phyloP scores from a whole-genome alignment of 2,797 vertebrate species.

The Lutjanus campechanus region DNA sequence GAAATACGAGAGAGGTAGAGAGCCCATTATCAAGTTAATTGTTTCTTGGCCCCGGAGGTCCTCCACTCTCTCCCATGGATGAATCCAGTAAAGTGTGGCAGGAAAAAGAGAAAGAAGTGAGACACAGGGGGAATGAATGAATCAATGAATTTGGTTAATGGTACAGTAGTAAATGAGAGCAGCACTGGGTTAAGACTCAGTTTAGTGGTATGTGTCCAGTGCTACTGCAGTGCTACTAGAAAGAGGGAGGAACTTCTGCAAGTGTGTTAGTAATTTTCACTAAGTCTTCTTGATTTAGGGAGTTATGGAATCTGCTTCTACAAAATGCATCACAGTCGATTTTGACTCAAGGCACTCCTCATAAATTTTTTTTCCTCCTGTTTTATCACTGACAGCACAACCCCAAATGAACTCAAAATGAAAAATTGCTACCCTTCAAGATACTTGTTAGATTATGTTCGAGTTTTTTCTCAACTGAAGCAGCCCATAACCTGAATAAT shows the following conservation, averaged over 20 bases:
- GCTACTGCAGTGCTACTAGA: not conserved
- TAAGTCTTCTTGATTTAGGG: conserved; percentile 11
- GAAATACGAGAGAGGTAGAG: conserved; percentile 55
- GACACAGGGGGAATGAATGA: conserved; percentile 14
- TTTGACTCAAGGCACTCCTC: conserved; percentile 37
- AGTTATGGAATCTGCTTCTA: conserved; percentile 26
- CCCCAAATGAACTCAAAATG: conserved; percentile 47
- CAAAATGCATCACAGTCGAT: conserved; percentile 22
- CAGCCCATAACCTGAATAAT: conserved; percentile 42
- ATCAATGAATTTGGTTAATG: conserved; percentile 26
- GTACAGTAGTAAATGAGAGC: conserved; percentile 30
- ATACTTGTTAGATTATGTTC: conserved; percentile 46
- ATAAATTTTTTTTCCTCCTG: not conserved
- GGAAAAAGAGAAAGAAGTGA: conserved; percentile 6
- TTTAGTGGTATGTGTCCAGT: conserved; percentile 17
- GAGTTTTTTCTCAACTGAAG: conserved; percentile 38
- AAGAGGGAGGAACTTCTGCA: not conserved
- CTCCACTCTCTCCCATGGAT: conserved; percentile 64
- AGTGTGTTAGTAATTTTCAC: conserved; percentile 3
- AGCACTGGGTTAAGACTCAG: conserved; percentile 12
- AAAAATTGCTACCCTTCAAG: conserved; percentile 44
- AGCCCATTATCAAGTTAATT: conserved; percentile 83
- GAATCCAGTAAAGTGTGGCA: conserved; percentile 15
- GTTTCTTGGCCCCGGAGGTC: conserved; percentile 74
- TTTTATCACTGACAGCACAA: conserved; percentile 34